Base-by-base conservation (phyloP, 2,797 vertebrate species). In the Erethizon dorsatum region DNA sequence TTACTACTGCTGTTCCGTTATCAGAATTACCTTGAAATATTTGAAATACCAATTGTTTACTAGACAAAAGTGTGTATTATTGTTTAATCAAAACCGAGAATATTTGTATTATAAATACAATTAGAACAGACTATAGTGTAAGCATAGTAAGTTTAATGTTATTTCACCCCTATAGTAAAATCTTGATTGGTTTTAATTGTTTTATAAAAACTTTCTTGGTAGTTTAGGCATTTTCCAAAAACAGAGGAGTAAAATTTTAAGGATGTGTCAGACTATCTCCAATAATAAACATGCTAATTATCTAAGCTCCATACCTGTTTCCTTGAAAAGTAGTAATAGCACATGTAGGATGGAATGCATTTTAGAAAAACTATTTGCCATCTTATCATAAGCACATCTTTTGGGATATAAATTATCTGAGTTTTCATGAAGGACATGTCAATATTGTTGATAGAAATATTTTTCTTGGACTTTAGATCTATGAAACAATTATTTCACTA, bases 21-120 rank as follows among this genome's bases (percentile, higher is more conserved):
- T 79, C 95, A 22, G 14, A 94, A 83, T 95, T 82, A 47, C n/a
- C 61, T 8, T 96, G 56, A 94, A 87, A 82, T 28, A 59, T 89
- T 96, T 94, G 69, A 94, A 96, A 83, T 47, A 31, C 54, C 69
- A 28, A 52, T 94, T 57, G 67, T 92, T 97, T 90, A 59, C 50
- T 85, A 65, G 69, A 92, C 57, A 88, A 91, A 96, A 69, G 13
- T 18, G 26, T 83, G 12, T 83, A 88, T 84, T 69, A 73, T 50
- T 86, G 50, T 91, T 83, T 17, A 78, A 6, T 17, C 37, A 63
- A 69, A 79, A 88, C 5, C 31, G 59, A 45, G 6, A 13, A 37
- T 69, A 73, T 56, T 93, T 71, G 8, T 52, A 50, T 69, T 92
- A 79, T 83, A 77, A 83, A 57, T 79, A 86, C 77, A 90, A 97